Percentiles rank a stretch among this genome's conserved stretches.
phyloP scores from a whole-genome alignment of 2,888 invertebrate genomes.

The Cryptocephalus moraei region DNA sequence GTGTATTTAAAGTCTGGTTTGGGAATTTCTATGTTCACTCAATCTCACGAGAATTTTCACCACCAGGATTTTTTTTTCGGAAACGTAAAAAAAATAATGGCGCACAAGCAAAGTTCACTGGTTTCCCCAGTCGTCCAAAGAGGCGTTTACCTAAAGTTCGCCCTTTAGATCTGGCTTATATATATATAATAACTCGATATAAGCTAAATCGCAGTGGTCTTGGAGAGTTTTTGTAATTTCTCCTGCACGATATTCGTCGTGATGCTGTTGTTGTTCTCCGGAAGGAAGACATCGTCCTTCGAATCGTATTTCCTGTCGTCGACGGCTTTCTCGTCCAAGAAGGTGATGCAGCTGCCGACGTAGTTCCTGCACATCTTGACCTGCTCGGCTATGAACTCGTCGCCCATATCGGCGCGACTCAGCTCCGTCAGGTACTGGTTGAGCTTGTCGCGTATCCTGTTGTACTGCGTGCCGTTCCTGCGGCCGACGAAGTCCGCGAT shows the following conservation, averaged over 20 bases:
- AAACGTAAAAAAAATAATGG: too few relatives aligned
- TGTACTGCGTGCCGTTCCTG: conserved; percentile 19
- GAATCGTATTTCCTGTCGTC: conserved; percentile 6
- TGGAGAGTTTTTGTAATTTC: conserved; percentile 5
- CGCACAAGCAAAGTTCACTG: too few relatives aligned
- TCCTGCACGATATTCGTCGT: conserved; percentile 2
- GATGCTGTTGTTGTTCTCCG: conserved; percentile 6
- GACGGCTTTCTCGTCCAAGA: conserved; percentile 20
- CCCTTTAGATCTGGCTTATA: too few relatives aligned
- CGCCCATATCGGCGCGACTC: conserved; percentile 8
- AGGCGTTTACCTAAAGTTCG: too few relatives aligned
- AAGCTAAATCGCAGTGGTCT: conserved; percentile 13
- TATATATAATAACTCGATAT: too few relatives aligned
- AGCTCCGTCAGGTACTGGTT: conserved; percentile 11
- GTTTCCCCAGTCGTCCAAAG: too few relatives aligned
- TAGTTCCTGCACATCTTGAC: conserved; percentile 16
- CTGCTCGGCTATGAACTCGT: conserved; percentile 17
- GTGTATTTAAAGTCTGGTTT: too few relatives aligned
- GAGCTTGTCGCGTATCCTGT: conserved; percentile 14
- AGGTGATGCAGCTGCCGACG: conserved; percentile 17
- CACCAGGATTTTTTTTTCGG: too few relatives aligned
- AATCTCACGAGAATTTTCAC: too few relatives aligned
- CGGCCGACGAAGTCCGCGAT: conserved; percentile 15
- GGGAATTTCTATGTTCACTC: too few relatives aligned
- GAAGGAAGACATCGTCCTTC: conserved; percentile 15